These are phyloP conservation scores for Aphelenchoides avenae DNA, from an alignment of 1,140 invertebrate genomes.

Conservation along the genomic window DNA sequence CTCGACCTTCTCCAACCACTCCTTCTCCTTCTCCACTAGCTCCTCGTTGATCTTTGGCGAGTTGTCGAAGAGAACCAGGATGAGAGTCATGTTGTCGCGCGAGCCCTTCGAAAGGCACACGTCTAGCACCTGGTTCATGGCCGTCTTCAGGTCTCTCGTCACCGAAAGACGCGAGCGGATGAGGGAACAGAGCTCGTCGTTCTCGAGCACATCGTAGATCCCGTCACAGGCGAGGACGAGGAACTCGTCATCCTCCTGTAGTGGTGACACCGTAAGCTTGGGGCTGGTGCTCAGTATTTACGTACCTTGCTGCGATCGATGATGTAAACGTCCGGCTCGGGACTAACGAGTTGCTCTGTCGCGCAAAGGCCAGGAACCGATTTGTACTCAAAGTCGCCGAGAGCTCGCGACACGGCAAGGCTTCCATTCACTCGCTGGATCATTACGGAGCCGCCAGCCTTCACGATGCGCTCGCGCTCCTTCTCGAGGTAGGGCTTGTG, in stretches of 20 bases:
- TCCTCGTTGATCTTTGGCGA: slow-evolving; percentile 80
- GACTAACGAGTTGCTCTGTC: slow-evolving; percentile 78
- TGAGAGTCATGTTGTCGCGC: slow-evolving; percentile 98
- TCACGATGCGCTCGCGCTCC: slow-evolving; percentile 69
- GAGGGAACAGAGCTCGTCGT: slow-evolving; percentile 90
- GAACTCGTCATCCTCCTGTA: slow-evolving; percentile 71
- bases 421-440: slow-evolving; percentile 90
- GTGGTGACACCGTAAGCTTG: too few relatives aligned
- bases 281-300: too few relatives aligned
- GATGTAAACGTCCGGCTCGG: slow-evolving; percentile 90
- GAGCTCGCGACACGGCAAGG: slow-evolving; percentile 71
- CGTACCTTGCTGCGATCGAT: slow-evolving; percentile 70
- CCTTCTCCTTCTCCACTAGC: slow-evolving; percentile 73
- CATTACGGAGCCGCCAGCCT: slow-evolving; percentile 94
- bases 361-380: slow-evolving; percentile 74
- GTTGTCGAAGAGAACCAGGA: slow-evolving; percentile 86
- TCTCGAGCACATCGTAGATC: slow-evolving; percentile 92
- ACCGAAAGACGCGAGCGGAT: slow-evolving; percentile 80
- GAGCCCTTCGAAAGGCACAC: slow-evolving; percentile 97
- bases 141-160: slow-evolving; percentile 78
- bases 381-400: slow-evolving; percentile 98
- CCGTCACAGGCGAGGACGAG: slow-evolving; percentile 97
- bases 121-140: slow-evolving; percentile 94
- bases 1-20: slow-evolving; percentile 43
- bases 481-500: slow-evolving; percentile 44